These are phyloP conservation scores for Pachliopta kotzebuea DNA, from an alignment of 2,888 invertebrate species.

Conservation along the genomic window DNA sequence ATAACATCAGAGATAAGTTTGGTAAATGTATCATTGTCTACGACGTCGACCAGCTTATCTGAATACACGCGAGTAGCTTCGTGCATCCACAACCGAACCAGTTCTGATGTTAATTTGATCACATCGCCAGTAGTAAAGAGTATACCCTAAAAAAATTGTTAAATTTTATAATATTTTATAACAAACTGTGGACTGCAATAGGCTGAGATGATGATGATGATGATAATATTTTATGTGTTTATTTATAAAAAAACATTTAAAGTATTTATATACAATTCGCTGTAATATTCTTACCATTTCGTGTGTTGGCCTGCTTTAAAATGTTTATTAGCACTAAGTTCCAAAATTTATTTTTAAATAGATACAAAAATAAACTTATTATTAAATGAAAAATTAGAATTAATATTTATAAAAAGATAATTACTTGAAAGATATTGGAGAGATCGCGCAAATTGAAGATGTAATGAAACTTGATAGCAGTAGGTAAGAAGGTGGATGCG, in stretches of 20 bases:
- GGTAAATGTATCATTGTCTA: slow-evolving; percentile 86
- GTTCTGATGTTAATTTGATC: slow-evolving; percentile 84
- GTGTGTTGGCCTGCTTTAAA: no score
- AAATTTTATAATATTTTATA: no score
- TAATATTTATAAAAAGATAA: background rate
- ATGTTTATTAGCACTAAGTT: no score
- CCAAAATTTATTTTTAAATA: no score
- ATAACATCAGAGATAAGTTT: slow-evolving; percentile 87
- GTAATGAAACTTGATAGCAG: slow-evolving; percentile 97
- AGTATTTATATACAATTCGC: no score
- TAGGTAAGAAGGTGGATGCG: slow-evolving; percentile 90
- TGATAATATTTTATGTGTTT: no score
- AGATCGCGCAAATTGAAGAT: slow-evolving; percentile 95
- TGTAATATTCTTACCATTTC: no score
- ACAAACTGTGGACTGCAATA: no score
- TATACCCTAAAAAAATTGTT: slow-evolving; percentile 83
- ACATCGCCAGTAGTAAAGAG: slow-evolving; percentile 90
- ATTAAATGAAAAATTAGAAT: no score
- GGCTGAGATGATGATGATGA: no score
- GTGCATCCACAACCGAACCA: slow-evolving; percentile 93
- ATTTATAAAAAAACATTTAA: no score
- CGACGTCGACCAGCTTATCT: slow-evolving; percentile 93
- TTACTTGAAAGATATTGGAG: slow-evolving; percentile 95
- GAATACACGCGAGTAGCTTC: slow-evolving; percentile 95
- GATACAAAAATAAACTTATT: no score